Evolutionary conservation across 1,140 invertebrate genomes (phyloP), one percentile per base, ranked within the genome.

Genomic region (Aphelenchoides besseyi): DNA sequence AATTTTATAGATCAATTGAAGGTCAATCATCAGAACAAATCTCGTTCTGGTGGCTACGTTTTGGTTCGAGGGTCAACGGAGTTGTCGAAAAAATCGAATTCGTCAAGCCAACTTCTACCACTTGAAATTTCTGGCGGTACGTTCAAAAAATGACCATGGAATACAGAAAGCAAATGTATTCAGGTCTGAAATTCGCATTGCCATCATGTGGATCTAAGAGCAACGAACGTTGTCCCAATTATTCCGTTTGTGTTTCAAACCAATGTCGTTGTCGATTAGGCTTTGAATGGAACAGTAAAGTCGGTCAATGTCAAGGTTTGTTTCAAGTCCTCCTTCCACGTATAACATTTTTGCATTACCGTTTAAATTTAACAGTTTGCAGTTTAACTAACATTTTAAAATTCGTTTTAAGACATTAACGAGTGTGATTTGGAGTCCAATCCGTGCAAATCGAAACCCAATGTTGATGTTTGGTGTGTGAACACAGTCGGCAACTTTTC

Each of bases 331-430:
- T 59, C 5, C 55, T 59, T 59, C 32, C 5, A 59, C 5, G 5
- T 59, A 8, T 59, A 5, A 33, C 5, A 29, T 33, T 59, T 18
- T 8, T 59, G 55, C 12, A 12, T 59, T 59, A 16, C 55, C 5
- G 5, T 8, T 59, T 8, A 33, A 5, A 28, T 33, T 59, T 59
- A 8, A 59, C 5, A 8, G 5, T 8, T 59, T 59, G 5, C 55
- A 29, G 12, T 18, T 59, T 59, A 5, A 23, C 55, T 59, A 59
- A 59, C 55, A 59, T 59, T 59, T 59, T 59, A 33, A 59, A 8
- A 8, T 5, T 18, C 55, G 5, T 5, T 28, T 33, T 41, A 28
- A 59, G 55, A 59, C 23, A 23, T 48, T 48, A 48, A 48, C 41
- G 41, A 48, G 41, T 48, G 41, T 23, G 41, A 48, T 12, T 23